Evolutionary conservation across 2,888 invertebrate species (phyloP), one percentile per base, ranked within the genome.

Genomic region (Cryptops parisi): DNA sequence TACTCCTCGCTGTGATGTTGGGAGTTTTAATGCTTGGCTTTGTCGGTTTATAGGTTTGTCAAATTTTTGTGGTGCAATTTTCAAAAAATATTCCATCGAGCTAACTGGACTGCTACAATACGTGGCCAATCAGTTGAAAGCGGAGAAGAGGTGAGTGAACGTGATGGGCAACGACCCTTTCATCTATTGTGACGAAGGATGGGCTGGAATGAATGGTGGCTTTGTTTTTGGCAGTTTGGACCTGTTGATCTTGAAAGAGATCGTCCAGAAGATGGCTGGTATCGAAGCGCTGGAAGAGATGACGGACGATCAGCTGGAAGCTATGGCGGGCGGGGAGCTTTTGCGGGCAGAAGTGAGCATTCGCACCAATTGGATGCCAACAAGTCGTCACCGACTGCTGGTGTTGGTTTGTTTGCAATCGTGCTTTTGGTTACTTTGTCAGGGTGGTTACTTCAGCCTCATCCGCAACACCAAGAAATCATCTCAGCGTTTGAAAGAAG

Each of bases 201-300:
- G n/a, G n/a, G n/a, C n/a, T n/a, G 9, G 15, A 15, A 6, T 33
- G 33, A 33, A 33, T 33, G n/a, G n/a, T n/a, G 15, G 6, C 55
- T 53, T 60, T 70, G 70, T 58, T 67, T 84, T 87, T 72, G 80
- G 82, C 74, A 94, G 96, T 72, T 75, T 93, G 62, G 76, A 77
- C 61, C 62, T 77, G 62, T 73, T 97, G 26, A 84, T 98, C 60
- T 73, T 98, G 53, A 89, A 96, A 68, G 97, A 98, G 73, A 86
- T 99, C 60, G 89, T 99, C 43, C 91, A 94, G 72, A 97, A 96
- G 74, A 98, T 99, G 97, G 90, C 94, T 1, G 98, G 98, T 1
- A 90, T 98, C 53, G 98, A 99, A 72, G 84, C 94, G 1, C 84
- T 85, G 0, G 93, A 94, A 67, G 94, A 94, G 71, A 84, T 96